phyloP scores from a whole-genome alignment of 2,797 vertebrate genomes.

The Bradypodion pumilum region DNA sequence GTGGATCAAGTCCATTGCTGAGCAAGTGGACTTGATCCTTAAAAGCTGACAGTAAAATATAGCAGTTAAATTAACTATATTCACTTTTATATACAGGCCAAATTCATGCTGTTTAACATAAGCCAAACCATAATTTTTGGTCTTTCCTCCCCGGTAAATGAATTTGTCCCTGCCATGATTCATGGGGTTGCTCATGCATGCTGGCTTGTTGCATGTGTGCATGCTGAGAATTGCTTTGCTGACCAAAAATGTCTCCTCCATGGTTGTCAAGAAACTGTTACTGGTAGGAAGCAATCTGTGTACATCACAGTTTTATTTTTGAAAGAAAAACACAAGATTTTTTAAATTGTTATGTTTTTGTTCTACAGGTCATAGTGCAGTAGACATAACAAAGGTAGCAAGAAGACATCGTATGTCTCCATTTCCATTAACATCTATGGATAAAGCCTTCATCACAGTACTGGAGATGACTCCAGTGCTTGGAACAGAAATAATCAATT shows the following conservation, averaged over 20 bases:
- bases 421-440: slow-evolving; percentile 98
- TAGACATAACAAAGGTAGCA: slow-evolving; percentile 98
- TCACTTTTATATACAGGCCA: neutral
- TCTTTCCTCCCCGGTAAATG: too few species aligned
- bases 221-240: too few species aligned
- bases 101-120: too few species aligned
- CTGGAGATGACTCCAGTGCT: slow-evolving; percentile 98
- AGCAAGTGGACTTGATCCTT: too few species aligned
- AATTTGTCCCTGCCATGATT: too few species aligned
- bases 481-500: slow-evolving; percentile 97
- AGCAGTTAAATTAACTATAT: too few species aligned
- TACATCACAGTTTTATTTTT: neutral
- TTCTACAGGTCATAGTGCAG: slow-evolving; percentile 92
- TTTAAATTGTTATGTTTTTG: slow-evolving; percentile 48
- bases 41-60: too few species aligned
- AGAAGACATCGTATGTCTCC: slow-evolving; percentile 98
- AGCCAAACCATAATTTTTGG: too few species aligned
- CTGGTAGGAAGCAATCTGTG: neutral
- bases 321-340: neutral
- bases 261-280: neutral
- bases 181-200: too few species aligned
- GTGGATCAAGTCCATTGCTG: too few species aligned
- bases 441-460: slow-evolving; percentile 99
- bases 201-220: too few species aligned
- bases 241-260: neutral